A percentile compares a stretch with the other conserved stretches of the same genome.
Conservation (phyloP, 1,140 invertebrate genomes). For the Lepidurus apus region DNA sequence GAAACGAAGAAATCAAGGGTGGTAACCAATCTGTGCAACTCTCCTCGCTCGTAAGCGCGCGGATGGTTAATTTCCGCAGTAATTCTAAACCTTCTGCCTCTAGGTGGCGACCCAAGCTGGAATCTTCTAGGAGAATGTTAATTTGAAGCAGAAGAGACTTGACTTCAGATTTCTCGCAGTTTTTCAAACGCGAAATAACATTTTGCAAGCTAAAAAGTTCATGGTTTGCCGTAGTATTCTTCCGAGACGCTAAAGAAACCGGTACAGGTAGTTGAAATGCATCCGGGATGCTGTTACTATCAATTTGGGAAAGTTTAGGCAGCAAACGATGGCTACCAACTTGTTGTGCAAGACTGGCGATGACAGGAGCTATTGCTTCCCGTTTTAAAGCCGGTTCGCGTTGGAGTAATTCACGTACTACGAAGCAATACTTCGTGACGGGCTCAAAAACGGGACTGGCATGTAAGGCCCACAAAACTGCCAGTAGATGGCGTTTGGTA, state of each 20-base stretch:
- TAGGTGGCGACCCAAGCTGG: not conserved
- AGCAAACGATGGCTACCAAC: not conserved
- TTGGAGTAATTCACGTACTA: not conserved
- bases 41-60: not conserved
- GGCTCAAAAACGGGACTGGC: not conserved
- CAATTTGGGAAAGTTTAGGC: not conserved
- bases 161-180: not conserved
- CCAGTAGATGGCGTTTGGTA: not conserved
- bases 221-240: not conserved
- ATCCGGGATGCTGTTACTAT: not conserved
- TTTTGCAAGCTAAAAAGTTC: not conserved
- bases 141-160: not conserved
- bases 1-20: not conserved
- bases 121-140: not conserved
- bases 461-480: not conserved
- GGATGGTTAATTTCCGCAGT: not conserved
- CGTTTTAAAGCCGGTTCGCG: not conserved
- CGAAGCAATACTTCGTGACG: not conserved
- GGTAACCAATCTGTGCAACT: not conserved
- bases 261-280: not conserved
- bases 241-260: not conserved
- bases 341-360: not conserved
- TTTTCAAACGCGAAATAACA: not conserved
- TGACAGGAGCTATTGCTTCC: not conserved
- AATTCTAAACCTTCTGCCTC: not conserved